These are phyloP conservation scores for Anoura caudifer DNA, from an alignment of 2,113 vertebrate species.

Conservation along the genomic window DNA sequence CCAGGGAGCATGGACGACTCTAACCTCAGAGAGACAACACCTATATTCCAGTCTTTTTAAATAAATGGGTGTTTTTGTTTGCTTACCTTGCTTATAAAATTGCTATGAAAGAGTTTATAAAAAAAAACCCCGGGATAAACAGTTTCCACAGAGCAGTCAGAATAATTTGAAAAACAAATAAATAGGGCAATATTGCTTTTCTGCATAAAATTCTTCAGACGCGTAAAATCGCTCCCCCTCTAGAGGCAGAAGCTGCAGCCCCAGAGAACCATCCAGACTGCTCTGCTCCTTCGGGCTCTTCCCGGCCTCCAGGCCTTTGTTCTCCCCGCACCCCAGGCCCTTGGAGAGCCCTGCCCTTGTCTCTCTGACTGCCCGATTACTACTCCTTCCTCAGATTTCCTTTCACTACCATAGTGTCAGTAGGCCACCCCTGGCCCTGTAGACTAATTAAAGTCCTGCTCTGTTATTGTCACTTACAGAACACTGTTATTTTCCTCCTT, in stretches of 20 bases:
- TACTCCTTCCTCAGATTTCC: not conserved
- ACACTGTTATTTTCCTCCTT: slow-evolving; percentile 27
- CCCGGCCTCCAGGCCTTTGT: not conserved
- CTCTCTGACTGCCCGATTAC: not conserved
- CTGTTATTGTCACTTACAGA: not conserved
- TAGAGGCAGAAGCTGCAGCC: not conserved
- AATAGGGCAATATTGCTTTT: not conserved
- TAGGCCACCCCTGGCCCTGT: not conserved
- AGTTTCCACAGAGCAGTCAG: not conserved
- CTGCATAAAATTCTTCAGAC: not conserved
- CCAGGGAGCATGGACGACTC: not conserved
- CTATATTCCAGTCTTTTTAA: not conserved
- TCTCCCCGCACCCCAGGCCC: not conserved
- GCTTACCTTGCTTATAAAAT: not conserved
- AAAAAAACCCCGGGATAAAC: not conserved
- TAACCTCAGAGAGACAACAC: not conserved
- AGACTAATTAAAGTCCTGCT: not conserved
- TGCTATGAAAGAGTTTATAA: not conserved
- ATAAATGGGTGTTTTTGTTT: not conserved
- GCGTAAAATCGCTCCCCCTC: not conserved
- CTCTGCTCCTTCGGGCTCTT: not conserved
- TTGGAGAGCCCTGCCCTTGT: not conserved
- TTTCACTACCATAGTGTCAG: not conserved
- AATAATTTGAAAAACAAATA: not conserved
- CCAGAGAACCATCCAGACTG: not conserved